phyloP scores from a whole-genome alignment of 1,140 invertebrate genomes.

The Antheraea pernyi region DNA sequence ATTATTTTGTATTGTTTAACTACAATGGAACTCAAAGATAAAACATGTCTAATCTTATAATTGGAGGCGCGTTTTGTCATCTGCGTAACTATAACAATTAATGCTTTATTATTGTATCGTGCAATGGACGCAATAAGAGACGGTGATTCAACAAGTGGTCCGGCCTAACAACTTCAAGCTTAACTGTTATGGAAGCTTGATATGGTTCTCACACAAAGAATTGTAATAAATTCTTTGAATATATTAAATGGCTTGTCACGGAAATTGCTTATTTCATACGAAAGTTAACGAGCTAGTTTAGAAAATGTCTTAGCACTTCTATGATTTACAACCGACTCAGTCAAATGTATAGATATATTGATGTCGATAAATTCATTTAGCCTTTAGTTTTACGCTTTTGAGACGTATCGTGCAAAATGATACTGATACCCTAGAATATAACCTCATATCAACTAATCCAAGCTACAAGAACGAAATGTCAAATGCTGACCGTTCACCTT shows the following conservation, averaged over 20 bases:
- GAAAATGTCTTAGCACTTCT: background rate
- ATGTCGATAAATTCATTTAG: no score
- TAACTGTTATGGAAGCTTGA: conserved; percentile 8
- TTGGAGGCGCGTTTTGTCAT: background rate
- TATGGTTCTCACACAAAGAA: conserved; percentile 13
- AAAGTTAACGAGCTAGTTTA: background rate
- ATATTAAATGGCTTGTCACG: background rate
- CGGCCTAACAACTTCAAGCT: background rate
- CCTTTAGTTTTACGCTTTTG: no score
- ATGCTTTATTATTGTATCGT: background rate
- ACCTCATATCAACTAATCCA: no score
- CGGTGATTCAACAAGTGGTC: background rate
- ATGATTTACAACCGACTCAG: background rate
- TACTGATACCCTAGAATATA: no score
- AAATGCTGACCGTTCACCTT: no score
- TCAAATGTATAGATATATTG: background rate
- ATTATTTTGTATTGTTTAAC: no score
- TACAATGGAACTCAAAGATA: background rate
- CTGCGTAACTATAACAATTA: background rate
- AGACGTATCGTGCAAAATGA: no score
- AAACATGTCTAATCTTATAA: background rate
- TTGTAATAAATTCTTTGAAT: conserved; percentile 8
- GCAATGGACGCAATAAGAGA: background rate
- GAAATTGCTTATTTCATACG: background rate
- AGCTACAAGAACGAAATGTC: no score